Conservation (phyloP, 2,113 vertebrate species). For the Euleptes europaea region DNA sequence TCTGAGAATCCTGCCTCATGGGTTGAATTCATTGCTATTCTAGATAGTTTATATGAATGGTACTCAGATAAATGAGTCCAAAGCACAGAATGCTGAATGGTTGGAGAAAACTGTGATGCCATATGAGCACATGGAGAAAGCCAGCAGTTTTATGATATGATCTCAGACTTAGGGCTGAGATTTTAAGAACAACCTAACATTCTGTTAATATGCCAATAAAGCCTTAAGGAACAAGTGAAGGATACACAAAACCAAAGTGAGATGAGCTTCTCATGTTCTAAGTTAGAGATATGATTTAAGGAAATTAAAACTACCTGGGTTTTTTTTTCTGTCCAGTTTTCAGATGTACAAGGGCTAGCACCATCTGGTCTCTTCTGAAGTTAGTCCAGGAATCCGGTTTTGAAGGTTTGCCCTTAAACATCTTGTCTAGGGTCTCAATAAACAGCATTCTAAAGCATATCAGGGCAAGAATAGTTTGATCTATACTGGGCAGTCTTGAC, state of each 20-base stretch:
- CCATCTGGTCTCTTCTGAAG: slow-evolving; percentile 3
- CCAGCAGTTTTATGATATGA: not conserved
- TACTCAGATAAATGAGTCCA: too few relatives aligned
- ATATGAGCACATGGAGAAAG: too few relatives aligned
- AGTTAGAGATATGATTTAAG: not conserved
- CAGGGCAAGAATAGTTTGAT: not conserved
- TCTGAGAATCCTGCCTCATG: too few relatives aligned
- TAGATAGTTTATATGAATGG: too few relatives aligned
- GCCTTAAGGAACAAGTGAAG: not conserved
- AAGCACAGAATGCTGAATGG: too few relatives aligned
- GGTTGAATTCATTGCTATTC: too few relatives aligned
- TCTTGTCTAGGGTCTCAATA: not conserved
- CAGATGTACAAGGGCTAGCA: not conserved
- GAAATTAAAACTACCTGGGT: not conserved
- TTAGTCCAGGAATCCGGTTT: not conserved
- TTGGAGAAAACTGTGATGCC: too few relatives aligned
- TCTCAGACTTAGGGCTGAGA: not conserved
- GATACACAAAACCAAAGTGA: not conserved
- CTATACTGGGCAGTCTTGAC: not conserved
- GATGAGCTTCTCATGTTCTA: not conserved
- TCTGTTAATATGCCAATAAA: not conserved
- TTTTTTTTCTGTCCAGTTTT: not conserved
- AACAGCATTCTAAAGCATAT: slow-evolving; percentile 9
- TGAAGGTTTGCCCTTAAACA: not conserved
- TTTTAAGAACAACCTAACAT: not conserved